Evolutionary conservation across 2,113 vertebrate genomes (phyloP).

Genomic region (Phylloscopus trochiloides): DNA sequence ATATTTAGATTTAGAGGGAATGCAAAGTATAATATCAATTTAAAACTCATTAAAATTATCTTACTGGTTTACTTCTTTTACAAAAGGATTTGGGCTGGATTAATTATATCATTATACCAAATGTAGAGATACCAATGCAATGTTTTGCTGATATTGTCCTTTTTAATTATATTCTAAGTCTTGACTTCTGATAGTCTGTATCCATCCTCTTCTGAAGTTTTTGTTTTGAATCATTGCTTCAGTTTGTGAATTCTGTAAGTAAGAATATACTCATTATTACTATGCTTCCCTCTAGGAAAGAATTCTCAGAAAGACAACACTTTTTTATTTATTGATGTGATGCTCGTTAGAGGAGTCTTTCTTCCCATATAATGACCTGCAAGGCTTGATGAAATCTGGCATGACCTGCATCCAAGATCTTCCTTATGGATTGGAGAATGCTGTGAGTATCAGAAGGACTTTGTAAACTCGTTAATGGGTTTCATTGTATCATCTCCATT

Average conservation of each 20-base stretch:
- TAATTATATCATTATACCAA: background rate
- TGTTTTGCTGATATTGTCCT: constrained; percentile 28
- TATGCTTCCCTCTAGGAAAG: fast-evolving
- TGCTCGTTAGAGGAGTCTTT: background rate
- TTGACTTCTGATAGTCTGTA: background rate
- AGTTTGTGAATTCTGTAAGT: background rate
- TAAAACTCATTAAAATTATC: constrained; percentile 55
- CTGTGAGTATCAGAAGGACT: background rate
- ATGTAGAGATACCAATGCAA: background rate
- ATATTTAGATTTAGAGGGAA: background rate
- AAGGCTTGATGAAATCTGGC: background rate
- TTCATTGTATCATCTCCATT: background rate
- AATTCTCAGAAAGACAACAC: background rate
- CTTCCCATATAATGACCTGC: background rate
- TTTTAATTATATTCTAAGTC: background rate
- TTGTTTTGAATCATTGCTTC: background rate
- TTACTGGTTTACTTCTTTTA: background rate
- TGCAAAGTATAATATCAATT: background rate
- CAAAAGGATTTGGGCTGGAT: constrained; percentile 36
- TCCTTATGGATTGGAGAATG: background rate
- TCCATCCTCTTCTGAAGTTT: background rate
- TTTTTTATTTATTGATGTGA: background rate
- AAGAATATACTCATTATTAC: background rate
- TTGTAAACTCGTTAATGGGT: fast-evolving
- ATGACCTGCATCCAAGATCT: fast-evolving